Percentiles rank a stretch among this genome's conserved stretches.
phyloP scores from a whole-genome alignment of 1,140 invertebrate species.

The Trissolcus basalis region DNA sequence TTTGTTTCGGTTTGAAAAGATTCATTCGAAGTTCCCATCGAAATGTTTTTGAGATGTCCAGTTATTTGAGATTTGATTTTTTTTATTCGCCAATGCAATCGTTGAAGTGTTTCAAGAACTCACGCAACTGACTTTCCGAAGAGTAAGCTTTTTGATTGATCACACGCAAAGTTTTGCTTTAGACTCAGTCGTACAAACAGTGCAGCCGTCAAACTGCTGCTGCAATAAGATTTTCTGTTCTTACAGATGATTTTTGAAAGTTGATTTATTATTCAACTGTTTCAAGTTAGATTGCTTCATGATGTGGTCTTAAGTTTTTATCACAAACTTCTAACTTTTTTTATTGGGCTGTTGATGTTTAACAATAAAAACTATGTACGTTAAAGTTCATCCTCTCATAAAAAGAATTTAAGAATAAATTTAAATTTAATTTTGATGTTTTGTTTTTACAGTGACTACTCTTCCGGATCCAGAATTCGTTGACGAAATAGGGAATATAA shows the following conservation, averaged over 20 bases:
- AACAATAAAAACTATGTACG: too few species aligned
- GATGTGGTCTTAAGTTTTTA: too few species aligned
- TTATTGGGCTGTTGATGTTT: too few species aligned
- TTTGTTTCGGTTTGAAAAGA: too few species aligned
- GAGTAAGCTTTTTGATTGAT: conserved; percentile 60
- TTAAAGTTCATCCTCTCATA: too few species aligned
- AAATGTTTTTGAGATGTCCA: conserved; percentile 25
- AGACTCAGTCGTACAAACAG: conserved; percentile 20
- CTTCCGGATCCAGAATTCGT: conserved; percentile 80
- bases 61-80: not conserved
- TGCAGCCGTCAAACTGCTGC: conserved; percentile 23
- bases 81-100: too few species aligned
- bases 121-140: conserved; percentile 56
- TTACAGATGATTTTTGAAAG: too few species aligned
- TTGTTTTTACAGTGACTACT: conserved; percentile 73
- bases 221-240: conserved; percentile 18
- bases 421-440: too few species aligned
- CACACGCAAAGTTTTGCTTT: conserved; percentile 36
- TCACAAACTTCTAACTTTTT: too few species aligned
- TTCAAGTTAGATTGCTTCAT: too few species aligned
- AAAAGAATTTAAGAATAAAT: too few species aligned
- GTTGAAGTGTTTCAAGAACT: conserved; percentile 60
- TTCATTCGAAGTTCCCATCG: conserved; percentile 59
- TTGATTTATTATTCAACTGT: too few species aligned
- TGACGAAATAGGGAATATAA: conserved; percentile 81